Percentiles rank a stretch among this genome's conserved stretches.
These are phyloP conservation scores for Mesocentrotus franciscanus DNA, from an alignment of 53 echinoderm and acorn worm species.

Conservation along the genomic window DNA sequence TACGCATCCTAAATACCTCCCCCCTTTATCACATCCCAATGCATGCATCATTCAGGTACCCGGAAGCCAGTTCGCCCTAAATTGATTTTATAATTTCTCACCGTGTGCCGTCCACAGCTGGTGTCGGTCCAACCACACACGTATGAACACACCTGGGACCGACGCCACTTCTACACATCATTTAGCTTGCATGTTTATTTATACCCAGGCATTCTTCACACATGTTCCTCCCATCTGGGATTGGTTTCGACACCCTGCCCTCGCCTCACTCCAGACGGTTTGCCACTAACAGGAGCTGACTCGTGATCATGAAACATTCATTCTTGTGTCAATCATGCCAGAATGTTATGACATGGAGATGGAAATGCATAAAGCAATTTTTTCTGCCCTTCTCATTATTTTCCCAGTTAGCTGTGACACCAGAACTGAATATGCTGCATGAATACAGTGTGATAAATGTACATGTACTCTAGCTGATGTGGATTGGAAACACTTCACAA, in stretches of 20 bases:
- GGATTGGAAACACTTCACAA: not conserved
- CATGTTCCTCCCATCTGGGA: conserved; percentile 15
- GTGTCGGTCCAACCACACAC: not conserved
- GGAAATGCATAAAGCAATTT: not conserved
- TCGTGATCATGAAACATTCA: conserved; percentile 14
- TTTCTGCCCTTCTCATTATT: conserved; percentile 8
- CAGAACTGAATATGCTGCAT: not conserved
- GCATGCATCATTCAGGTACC: not conserved
- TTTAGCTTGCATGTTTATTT: conserved; percentile 14
- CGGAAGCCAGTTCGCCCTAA: not conserved
- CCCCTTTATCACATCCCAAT: not conserved
- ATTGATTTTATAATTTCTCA: conserved; percentile 5
- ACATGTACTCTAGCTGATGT: not conserved
- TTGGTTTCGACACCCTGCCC: not conserved
- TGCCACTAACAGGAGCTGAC: not conserved
- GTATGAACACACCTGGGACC: not conserved
- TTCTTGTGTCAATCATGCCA: not conserved
- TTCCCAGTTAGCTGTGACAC: not conserved
- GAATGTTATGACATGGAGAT: conserved; percentile 14
- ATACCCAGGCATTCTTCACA: not conserved
- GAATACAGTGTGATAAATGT: not conserved
- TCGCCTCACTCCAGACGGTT: not conserved
- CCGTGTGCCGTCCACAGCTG: conserved; percentile 1
- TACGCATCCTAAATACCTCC: not conserved
- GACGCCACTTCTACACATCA: not conserved